Evolutionary conservation across 53 echinoderm and acorn worm species (phyloP), one percentile per base, ranked within the genome.

Genomic region (Paracentrotus lividus): DNA sequence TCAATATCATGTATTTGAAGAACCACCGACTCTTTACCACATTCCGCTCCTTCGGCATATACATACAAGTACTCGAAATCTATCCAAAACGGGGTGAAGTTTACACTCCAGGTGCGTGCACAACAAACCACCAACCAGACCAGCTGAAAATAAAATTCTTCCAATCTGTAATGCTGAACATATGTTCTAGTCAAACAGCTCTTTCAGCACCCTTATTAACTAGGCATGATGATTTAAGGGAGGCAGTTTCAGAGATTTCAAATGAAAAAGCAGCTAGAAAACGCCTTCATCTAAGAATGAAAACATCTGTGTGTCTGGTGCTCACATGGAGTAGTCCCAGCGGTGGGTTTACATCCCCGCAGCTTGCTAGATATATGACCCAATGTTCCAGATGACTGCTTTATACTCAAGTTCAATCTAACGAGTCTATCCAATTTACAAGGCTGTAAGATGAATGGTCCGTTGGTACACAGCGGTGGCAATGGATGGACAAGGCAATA

Each of bases 341-440:
- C 44, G 20, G 81, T 9, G 47, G 47, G 81, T 44, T 69, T 4
- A 36, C 7, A 21, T 57, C 14, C 42, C 13, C 42, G 42, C 42
- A 81, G 81, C 44, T 81, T 47, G 81, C 81, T n/a, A 24, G 44
- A 47, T 81, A n/a, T 81, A 81, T 45, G 81, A 49, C 24, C 32
- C 47, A 81, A 81, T 81, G 81, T 81, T 81, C 81, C 81, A 16
- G 26, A 81, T 81, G 81, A 81, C 81, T 81, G 81, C 9, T 47
- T 81, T 47, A 81, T 81, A 81, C 47, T 81, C 81, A 81, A 81
- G 81, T 81, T 38, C 8, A 81, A 47, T 44, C 81, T 81, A 81
- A 81, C 21, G 81, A 72, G 81, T n/a, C 49, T 81, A 81, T 81
- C 81, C 81, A 81, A 81, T 81, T 81, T 81, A 18, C 44, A 81